Percentiles rank a stretch among this genome's conserved stretches.
These are phyloP conservation scores for Shinisaurus crocodilurus DNA, from an alignment of 2,113 vertebrate species.

Conservation along the genomic window DNA sequence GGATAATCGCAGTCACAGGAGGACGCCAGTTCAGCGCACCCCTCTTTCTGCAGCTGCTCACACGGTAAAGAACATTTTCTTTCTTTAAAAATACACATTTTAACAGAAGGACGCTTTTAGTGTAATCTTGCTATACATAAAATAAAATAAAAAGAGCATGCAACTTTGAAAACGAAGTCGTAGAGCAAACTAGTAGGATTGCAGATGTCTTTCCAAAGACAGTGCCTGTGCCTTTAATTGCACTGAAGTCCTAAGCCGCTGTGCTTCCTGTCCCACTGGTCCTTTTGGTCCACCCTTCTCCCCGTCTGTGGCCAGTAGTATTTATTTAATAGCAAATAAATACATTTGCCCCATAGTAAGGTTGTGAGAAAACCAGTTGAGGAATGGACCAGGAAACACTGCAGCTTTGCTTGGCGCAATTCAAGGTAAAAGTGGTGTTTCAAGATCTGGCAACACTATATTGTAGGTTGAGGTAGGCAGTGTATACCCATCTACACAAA, in stretches of 20 bases:
- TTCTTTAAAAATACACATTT: neutral
- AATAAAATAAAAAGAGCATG: neutral
- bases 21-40: slow-evolving; percentile 95
- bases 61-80: slow-evolving; percentile 84
- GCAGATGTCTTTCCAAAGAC: neutral
- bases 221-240: neutral
- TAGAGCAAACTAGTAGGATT: neutral
- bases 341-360: neutral
- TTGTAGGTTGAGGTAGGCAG: no score
- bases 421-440: neutral
- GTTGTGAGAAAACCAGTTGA: neutral
- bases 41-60: slow-evolving; percentile 96
- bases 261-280: neutral
- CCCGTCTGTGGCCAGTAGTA: neutral
- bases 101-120: neutral
- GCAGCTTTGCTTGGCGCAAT: neutral
- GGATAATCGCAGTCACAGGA: slow-evolving; percentile 97
- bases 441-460: neutral
- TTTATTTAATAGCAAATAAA: no score
- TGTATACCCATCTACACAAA: no score
- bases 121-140: neutral
- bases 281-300: neutral
- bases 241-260: neutral
- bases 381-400: neutral
- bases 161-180: neutral